A percentile compares a stretch with the other conserved stretches of the same genome.
Conservation (phyloP, 2,888 invertebrate species). For the Cosmia pyralina region DNA sequence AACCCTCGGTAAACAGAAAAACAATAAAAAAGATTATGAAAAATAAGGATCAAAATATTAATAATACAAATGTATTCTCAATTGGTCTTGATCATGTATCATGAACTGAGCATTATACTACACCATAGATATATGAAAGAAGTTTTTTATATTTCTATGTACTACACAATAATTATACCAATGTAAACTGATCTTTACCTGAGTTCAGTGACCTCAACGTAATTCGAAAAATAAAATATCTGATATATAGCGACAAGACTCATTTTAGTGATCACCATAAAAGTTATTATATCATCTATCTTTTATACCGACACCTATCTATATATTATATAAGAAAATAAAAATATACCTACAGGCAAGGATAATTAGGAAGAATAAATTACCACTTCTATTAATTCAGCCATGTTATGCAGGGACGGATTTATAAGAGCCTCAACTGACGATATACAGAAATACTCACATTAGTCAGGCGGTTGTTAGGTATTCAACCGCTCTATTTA, state of each 20-base stretch:
- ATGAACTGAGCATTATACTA: background rate
- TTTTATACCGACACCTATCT: background rate
- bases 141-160: too few relatives aligned
- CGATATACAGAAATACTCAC: background rate
- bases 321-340: background rate
- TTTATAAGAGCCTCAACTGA: background rate
- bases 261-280: conserved; percentile 8
- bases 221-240: conserved; percentile 18
- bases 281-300: conserved; percentile 4
- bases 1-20: too few relatives aligned
- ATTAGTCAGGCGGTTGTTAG: background rate
- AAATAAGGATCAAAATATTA: background rate
- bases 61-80: background rate
- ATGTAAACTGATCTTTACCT: background rate
- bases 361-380: background rate
- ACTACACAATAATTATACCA: background rate
- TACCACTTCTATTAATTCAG: background rate
- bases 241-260: conserved; percentile 1
- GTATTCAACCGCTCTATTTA: background rate
- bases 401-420: background rate
- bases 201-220: conserved; percentile 24
- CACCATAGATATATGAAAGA: background rate
- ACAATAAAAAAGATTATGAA: background rate
- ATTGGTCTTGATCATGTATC: background rate
- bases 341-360: background rate